Percentiles rank a stretch among this genome's conserved stretches.
These are phyloP conservation scores for Acanthosepion pharaonis DNA, from an alignment of 2,888 invertebrate species.

Conservation along the genomic window DNA sequence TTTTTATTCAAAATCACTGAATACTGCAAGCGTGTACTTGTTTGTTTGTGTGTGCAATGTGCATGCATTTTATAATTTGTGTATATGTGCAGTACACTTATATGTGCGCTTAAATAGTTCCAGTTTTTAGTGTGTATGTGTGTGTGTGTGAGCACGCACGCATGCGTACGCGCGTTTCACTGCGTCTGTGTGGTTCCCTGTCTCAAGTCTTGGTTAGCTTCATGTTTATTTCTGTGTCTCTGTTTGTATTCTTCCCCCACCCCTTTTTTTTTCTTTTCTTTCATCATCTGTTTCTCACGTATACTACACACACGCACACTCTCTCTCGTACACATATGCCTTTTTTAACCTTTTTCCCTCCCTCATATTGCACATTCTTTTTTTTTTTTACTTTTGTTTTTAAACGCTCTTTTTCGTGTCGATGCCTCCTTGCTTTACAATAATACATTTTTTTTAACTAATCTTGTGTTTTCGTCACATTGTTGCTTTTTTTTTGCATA, in stretches of 20 bases:
- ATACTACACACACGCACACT: too few species aligned
- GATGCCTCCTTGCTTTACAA: background rate
- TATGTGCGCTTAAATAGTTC: background rate
- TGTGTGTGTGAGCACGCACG: background rate
- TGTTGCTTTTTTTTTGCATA: background rate
- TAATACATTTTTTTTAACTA: background rate
- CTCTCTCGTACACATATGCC: background rate
- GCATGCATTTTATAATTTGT: background rate
- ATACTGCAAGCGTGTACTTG: background rate
- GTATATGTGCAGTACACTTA: background rate
- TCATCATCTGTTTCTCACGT: background rate
- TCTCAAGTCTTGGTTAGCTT: background rate
- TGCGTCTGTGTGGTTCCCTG: slow-evolving; percentile 1
- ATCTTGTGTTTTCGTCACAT: background rate
- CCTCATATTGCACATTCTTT: background rate
- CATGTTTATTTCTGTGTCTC: slow-evolving; percentile 33
- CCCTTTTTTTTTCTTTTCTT: background rate
- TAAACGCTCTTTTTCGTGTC: background rate
- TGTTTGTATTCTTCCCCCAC: background rate
- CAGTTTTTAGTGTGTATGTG: background rate
- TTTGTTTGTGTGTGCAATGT: background rate
- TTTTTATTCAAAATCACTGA: background rate
- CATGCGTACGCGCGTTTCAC: background rate
- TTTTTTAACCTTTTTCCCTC: background rate
- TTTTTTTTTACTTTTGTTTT: background rate